Conservation (phyloP, 2,113 vertebrate species). For the Mesitornis unicolor region DNA sequence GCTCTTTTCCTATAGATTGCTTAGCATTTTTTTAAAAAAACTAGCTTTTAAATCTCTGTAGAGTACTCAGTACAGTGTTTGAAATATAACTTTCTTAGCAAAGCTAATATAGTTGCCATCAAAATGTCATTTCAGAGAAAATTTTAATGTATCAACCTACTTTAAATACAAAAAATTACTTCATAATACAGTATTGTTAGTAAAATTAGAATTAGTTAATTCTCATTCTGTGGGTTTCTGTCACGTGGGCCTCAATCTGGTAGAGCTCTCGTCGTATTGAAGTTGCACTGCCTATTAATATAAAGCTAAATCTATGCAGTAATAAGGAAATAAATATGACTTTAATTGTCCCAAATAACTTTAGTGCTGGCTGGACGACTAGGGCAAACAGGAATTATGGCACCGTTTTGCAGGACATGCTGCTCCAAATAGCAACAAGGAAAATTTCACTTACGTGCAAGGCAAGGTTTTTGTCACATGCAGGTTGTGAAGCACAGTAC, state of each 20-base stretch:
- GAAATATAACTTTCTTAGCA: neutral
- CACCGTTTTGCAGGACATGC: neutral
- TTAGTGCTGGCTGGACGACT: neutral
- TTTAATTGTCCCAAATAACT: neutral
- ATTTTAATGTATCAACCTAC: neutral
- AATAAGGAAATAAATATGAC: neutral
- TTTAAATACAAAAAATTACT: neutral
- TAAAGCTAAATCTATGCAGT: neutral
- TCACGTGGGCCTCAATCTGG: fast-evolving
- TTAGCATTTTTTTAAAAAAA: neutral
- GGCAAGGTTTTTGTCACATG: neutral
- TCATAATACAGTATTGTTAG: neutral
- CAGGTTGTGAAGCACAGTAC: neutral
- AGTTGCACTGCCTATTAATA: neutral
- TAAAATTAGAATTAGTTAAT: no score
- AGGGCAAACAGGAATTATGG: neutral
- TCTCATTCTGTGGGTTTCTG: no score
- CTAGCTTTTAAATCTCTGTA: neutral
- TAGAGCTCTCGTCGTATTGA: neutral
- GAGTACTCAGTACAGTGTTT: neutral
- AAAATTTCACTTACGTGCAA: fast-evolving
- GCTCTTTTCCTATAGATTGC: neutral
- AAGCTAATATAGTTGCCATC: neutral
- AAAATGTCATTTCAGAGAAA: neutral
- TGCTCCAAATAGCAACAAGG: neutral